Conservation (phyloP, 2,113 vertebrate genomes). For the Paratilapia polleni region DNA sequence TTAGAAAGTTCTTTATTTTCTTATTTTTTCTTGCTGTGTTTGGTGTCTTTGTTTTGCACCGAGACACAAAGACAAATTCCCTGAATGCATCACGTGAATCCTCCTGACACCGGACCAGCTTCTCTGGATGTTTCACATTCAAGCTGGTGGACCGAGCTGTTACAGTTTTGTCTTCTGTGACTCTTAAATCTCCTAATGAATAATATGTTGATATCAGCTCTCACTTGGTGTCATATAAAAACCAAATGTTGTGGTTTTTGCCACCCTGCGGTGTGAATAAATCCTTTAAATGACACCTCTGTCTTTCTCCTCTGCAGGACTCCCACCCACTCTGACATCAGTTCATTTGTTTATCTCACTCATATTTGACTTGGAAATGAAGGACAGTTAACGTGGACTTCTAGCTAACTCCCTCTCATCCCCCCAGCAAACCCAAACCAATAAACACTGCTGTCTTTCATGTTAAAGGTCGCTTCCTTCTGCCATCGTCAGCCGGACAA, state of each 20-base stretch:
- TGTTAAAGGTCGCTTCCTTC: not conserved
- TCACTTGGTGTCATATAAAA: not conserved
- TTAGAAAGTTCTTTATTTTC: not conserved
- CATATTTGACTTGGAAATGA: slow-evolving; percentile 38
- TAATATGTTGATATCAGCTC: not conserved
- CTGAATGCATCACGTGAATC: not conserved
- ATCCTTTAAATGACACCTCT: not conserved
- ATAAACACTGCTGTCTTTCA: slow-evolving; percentile 26
- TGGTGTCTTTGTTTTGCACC: not conserved
- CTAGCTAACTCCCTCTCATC: not conserved
- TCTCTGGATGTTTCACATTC: no score
- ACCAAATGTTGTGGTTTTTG: no score
- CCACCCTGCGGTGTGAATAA: not conserved
- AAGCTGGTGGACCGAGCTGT: no score
- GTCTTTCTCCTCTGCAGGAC: not conserved
- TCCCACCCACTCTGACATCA: not conserved
- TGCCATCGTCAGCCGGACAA: not conserved
- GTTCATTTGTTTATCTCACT: slow-evolving; percentile 9
- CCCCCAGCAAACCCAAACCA: not conserved
- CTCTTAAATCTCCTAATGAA: not conserved
- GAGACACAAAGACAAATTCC: not conserved
- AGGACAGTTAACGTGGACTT: not conserved
- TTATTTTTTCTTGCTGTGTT: not conserved
- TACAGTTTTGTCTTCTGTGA: not conserved
- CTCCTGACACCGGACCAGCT: no score